Conservation (phyloP, 2,113 vertebrate genomes). For the Syrrhaptes paradoxus region DNA sequence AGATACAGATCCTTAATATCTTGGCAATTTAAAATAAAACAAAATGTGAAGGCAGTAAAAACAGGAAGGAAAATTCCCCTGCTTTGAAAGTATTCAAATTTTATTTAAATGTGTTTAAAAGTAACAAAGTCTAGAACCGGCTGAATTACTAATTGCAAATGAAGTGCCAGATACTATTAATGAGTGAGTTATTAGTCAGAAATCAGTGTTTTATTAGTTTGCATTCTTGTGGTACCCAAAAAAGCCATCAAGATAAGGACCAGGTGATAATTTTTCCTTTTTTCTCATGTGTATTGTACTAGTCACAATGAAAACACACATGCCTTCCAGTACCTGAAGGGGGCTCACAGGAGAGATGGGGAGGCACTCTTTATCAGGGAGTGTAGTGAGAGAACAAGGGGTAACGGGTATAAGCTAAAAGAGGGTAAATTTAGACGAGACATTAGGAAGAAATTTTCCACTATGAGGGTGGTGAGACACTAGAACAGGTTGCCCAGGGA, state of each 20-base stretch:
- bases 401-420: no score
- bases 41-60: not conserved
- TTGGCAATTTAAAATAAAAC: not conserved
- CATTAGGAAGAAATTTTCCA: no score
- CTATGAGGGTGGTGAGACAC: no score
- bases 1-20: slow-evolving; percentile 18
- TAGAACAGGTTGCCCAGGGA: no score
- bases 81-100: not conserved
- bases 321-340: no score
- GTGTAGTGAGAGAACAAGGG: no score
- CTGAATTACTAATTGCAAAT: not conserved
- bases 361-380: no score
- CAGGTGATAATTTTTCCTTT: not conserved
- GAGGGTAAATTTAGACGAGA: no score
- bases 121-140: not conserved
- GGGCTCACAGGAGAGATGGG: no score
- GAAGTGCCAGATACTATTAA: not conserved
- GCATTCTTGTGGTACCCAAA: not conserved
- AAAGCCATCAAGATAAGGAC: not conserved
- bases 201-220: not conserved
- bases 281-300: not conserved
- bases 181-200: not conserved
- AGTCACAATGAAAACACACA: not conserved
- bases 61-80: not conserved
- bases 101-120: not conserved